Base-by-base conservation (phyloP, 2,797 vertebrate genomes). In the Fratercula arctica region DNA sequence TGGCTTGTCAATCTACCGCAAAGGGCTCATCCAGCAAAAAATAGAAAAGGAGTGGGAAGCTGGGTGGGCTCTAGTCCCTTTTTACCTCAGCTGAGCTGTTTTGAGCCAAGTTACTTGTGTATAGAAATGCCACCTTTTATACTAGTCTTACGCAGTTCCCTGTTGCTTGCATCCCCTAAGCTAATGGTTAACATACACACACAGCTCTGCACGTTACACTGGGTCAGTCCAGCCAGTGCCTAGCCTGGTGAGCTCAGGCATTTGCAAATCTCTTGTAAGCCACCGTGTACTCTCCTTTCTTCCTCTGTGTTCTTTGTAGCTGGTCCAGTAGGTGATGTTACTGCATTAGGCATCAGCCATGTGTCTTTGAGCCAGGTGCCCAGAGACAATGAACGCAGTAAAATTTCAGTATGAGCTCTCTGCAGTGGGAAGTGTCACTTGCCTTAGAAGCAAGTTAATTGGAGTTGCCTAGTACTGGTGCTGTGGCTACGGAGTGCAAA, bases 181-280 rank as follows among this genome's bases (percentile, higher is more conserved):
- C 31, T 35, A 15, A 31, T 16, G 31, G 15, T 28, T 21, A 35
- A 23, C 2, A 1, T 13, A 35, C 9, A 9, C 25, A 33, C 48
- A 25, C 0, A 37, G 28, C 59, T 69, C 75, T 63, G 67, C 37
- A 21, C 0, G 1, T 20, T 31, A 13, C 19, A 1, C 29, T 31
- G 46, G 35, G 20, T 26, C n/a, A 29, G 43, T 25, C 14, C 78
- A n/a, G 25, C 17, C 26, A 51, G 6, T 25, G 25, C 56, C 39
- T 24, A 43, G 13, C 15, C 13, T 39, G 46, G 10, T 57, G 48
- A 72, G 26, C 57, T 43, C 39, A 43, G 39, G 37, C 39, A 56
- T 48, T 37, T 69, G 26, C 54, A 80, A 60, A 72, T 24, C 13
- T 82, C 46, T 37, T 57, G n/a, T 35, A 51, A 56, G 35, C 41